Conservation (phyloP, 2,797 vertebrate genomes). For the Lagorchestes hirsutus region DNA sequence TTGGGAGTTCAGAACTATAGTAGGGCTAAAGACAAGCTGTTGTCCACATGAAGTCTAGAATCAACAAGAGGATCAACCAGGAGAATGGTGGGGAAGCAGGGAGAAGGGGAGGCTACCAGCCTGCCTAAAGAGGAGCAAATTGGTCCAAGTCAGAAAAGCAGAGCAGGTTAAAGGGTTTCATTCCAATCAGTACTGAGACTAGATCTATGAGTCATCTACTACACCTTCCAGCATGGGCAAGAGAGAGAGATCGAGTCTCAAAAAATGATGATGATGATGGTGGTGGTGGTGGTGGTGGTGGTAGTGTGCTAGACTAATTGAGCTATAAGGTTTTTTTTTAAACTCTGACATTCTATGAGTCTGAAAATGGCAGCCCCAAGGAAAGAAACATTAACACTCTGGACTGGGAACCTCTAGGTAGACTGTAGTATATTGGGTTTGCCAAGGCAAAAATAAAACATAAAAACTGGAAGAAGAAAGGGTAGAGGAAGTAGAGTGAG, state of each 20-base stretch:
- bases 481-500: neutral
- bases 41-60: neutral
- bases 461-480: neutral
- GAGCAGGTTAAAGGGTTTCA: neutral
- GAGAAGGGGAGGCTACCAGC: neutral
- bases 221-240: neutral
- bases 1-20: neutral
- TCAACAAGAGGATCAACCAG: neutral
- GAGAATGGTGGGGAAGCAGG: neutral
- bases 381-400: neutral
- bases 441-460: neutral
- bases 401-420: neutral
- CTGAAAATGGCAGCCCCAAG: neutral
- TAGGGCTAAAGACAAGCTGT: neutral
- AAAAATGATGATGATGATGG: neutral
- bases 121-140: neutral
- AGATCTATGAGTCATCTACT: neutral
- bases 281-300: no score
- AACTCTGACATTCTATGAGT: neutral
- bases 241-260: neutral
- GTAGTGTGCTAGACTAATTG: neutral
- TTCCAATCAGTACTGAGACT: no score
- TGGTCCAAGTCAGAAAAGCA: neutral
- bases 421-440: neutral
- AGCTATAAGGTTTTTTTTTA: neutral